A percentile compares a stretch with the other conserved stretches of the same genome.
These are phyloP conservation scores for Stictocephala bisonia DNA, from an alignment of 2,888 invertebrate genomes.

Conservation along the genomic window DNA sequence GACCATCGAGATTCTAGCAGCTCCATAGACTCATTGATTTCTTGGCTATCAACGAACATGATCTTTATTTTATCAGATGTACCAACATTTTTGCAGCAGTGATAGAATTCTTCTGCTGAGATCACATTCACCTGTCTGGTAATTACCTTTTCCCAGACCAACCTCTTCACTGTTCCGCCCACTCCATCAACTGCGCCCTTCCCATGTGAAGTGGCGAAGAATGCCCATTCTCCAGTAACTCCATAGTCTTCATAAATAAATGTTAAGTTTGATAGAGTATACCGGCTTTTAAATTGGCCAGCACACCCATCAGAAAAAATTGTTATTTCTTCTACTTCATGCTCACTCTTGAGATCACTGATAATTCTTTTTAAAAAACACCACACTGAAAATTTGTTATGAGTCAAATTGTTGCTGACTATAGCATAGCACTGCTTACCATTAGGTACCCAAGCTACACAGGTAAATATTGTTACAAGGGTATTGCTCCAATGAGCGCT, in stretches of 20 bases:
- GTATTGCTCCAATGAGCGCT: constrained; percentile 39
- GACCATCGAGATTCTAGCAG: constrained; percentile 28
- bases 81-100: constrained; percentile 35
- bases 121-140: constrained; percentile 40
- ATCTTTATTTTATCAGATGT: constrained; percentile 40
- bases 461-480: constrained; percentile 37
- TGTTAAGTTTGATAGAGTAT: constrained; percentile 31
- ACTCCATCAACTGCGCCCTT: constrained; percentile 39
- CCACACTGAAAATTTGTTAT: constrained; percentile 36
- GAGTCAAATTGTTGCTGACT: constrained; percentile 33
- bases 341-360: constrained; percentile 35
- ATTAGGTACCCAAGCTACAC: constrained; percentile 27
- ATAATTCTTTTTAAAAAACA: constrained; percentile 36
- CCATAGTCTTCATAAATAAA: constrained; percentile 41
- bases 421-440: constrained; percentile 36
- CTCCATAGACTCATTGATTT: constrained; percentile 35
- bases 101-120: constrained; percentile 39
- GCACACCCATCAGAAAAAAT: constrained; percentile 41
- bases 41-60: constrained; percentile 34
- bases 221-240: constrained; percentile 38
- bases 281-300: constrained; percentile 35
- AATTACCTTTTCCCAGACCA: constrained; percentile 34
- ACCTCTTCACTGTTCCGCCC: constrained; percentile 40
- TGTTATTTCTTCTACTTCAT: constrained; percentile 36
- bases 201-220: constrained; percentile 42